Evolutionary conservation across 2,888 invertebrate genomes (phyloP).

Genomic region (Pimpla rufipes): DNA sequence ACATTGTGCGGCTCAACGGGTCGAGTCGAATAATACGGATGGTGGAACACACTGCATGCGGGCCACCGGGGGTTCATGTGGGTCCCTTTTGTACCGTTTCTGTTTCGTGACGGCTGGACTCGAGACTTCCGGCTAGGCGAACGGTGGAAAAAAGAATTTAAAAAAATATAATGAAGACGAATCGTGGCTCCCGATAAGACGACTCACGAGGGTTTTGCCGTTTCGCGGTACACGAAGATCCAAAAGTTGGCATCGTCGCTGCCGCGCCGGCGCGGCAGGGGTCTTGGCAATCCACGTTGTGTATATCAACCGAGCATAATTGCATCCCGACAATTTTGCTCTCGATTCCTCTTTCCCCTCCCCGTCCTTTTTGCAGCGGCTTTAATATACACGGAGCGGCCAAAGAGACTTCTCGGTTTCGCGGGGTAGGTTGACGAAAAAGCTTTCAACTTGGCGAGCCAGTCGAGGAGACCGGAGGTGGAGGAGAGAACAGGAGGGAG

Average conservation of each 20-base stretch:
- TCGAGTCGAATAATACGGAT: slow-evolving; percentile 8
- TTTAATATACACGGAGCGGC: not conserved
- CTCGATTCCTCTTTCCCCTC: slow-evolving; percentile 15
- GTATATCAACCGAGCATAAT: slow-evolving; percentile 35
- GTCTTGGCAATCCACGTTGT: slow-evolving; percentile 14
- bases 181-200: not conserved
- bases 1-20: not conserved
- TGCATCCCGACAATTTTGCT: slow-evolving; percentile 45
- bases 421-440: slow-evolving; percentile 61
- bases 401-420: not conserved
- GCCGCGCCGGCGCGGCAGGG: not conserved
- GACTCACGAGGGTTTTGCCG: not conserved
- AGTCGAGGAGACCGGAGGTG: no score
- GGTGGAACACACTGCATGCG: not conserved
- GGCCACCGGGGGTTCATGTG: not conserved
- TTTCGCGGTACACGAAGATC: slow-evolving; percentile 1
- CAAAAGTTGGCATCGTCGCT: not conserved
- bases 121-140: not conserved
- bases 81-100: not conserved
- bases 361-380: slow-evolving; percentile 26
- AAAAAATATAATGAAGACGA: not conserved
- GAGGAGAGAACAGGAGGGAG: slow-evolving; percentile 15
- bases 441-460: slow-evolving; percentile 58
- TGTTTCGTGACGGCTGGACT: not conserved
- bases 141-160: not conserved